Evolutionary conservation across 2,888 invertebrate genomes (phyloP).

Genomic region (Lasioglossum malachurum): DNA sequence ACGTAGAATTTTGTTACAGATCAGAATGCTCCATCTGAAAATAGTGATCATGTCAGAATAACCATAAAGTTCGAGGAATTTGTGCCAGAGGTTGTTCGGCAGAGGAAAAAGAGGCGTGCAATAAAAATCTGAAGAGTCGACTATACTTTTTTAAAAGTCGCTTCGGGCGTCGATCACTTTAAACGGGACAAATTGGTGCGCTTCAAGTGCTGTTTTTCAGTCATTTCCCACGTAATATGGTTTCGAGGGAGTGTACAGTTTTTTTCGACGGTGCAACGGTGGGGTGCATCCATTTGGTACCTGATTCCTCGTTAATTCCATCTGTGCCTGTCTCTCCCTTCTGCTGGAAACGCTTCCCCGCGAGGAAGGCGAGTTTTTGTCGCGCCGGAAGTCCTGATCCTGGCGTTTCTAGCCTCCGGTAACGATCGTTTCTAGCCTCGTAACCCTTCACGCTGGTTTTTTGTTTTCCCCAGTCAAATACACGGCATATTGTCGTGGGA

Average conservation of each 20-base stretch:
- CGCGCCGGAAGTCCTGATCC: constrained; percentile 75
- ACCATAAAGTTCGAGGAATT: background rate
- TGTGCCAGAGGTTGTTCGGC: background rate
- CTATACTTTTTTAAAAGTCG: background rate
- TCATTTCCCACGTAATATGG: constrained; percentile 54
- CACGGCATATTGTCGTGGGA: constrained; percentile 80
- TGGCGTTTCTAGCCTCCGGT: constrained; percentile 41
- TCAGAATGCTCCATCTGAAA: background rate
- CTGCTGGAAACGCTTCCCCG: constrained; percentile 56
- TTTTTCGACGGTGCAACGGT: constrained; percentile 23
- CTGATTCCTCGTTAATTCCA: constrained; percentile 68
- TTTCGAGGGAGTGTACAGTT: constrained; percentile 28
- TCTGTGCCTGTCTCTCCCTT: constrained; percentile 52
- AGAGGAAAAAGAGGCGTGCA: background rate
- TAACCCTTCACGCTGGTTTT: constrained; percentile 78
- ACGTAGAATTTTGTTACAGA: no score
- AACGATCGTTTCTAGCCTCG: constrained; percentile 23
- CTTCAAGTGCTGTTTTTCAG: constrained; percentile 1
- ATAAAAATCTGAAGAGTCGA: background rate
- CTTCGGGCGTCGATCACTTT: constrained; percentile 24
- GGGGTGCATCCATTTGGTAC: constrained; percentile 49
- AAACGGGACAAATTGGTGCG: constrained; percentile 42
- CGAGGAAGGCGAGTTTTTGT: constrained; percentile 70
- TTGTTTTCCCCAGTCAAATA: constrained; percentile 78
- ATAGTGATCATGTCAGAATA: background rate